Evolutionary conservation across 2,113 vertebrate genomes (phyloP).

Genomic region (Aegithalos caudatus): DNA sequence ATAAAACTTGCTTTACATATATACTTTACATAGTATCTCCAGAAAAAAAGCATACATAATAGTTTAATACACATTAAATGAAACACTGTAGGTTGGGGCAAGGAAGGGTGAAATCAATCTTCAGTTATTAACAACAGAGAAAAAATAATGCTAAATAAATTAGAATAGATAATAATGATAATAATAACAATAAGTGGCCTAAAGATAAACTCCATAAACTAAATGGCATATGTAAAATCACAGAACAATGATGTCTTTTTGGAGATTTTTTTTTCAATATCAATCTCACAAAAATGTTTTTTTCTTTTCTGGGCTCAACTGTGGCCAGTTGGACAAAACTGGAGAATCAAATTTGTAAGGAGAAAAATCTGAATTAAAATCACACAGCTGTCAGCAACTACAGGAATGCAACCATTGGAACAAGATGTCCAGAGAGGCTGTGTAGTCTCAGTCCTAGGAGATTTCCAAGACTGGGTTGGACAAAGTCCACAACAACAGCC

Average conservation of each 20-base stretch:
- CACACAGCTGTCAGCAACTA: neutral
- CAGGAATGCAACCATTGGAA: neutral
- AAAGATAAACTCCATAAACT: neutral
- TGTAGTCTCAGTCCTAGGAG: accelerated
- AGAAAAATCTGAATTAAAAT: neutral
- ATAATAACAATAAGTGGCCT: neutral
- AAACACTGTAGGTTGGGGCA: neutral
- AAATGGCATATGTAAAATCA: neutral
- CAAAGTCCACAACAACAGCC: neutral
- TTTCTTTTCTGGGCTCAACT: neutral
- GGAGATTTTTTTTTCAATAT: neutral
- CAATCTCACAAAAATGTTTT: neutral
- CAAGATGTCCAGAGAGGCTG: neutral
- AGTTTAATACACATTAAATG: neutral
- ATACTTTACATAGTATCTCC: neutral
- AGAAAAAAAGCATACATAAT: neutral
- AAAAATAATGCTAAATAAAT: neutral
- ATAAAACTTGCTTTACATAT: neutral
- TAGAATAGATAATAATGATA: neutral
- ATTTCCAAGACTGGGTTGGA: neutral
- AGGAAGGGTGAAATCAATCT: neutral
- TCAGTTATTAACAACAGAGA: neutral
- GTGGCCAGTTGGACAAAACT: neutral
- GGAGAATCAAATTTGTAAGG: neutral
- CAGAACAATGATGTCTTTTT: neutral